Conservation (phyloP, 2,797 vertebrate species). For the Fistularia commersonii region DNA sequence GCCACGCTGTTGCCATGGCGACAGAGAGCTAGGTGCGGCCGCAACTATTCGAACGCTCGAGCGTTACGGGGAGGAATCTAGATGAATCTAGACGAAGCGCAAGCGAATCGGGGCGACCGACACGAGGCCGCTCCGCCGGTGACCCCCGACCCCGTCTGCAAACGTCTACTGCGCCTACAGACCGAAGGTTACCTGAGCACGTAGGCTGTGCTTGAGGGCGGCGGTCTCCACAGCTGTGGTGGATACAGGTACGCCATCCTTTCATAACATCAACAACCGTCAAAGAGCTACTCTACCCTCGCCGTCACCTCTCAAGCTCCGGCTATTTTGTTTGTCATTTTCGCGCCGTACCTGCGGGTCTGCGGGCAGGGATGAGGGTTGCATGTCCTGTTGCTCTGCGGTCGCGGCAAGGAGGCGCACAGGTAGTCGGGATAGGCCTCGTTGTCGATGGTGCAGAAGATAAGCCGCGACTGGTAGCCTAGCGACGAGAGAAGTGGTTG, state of each 20-base stretch:
- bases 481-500: not conserved
- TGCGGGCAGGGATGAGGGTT: conserved; percentile 85
- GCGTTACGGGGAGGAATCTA: too few species aligned
- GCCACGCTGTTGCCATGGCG: too few species aligned
- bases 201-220: conserved; percentile 61
- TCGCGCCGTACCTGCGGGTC: conserved; percentile 74
- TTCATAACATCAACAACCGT: conserved; percentile 73
- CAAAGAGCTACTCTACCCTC: conserved; percentile 19
- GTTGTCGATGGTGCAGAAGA: conserved; percentile 89
- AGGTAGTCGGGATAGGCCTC: conserved; percentile 87
- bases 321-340: too few species aligned
- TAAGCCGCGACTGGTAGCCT: conserved; percentile 89
- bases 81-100: too few species aligned
- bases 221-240: conserved; percentile 79
- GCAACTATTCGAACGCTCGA: too few species aligned
- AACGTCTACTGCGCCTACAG: conserved; percentile 12
- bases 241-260: conserved; percentile 87
- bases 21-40: too few species aligned
- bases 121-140: too few species aligned
- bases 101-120: too few species aligned
- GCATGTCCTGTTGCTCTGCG: conserved; percentile 83
- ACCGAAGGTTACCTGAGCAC: conserved; percentile 81
- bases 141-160: conserved; percentile 53
- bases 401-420: conserved; percentile 79
- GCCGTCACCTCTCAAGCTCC: not conserved